These are phyloP conservation scores for Amorpha juglandis DNA, from an alignment of 2,888 invertebrate genomes.

Conservation along the genomic window DNA sequence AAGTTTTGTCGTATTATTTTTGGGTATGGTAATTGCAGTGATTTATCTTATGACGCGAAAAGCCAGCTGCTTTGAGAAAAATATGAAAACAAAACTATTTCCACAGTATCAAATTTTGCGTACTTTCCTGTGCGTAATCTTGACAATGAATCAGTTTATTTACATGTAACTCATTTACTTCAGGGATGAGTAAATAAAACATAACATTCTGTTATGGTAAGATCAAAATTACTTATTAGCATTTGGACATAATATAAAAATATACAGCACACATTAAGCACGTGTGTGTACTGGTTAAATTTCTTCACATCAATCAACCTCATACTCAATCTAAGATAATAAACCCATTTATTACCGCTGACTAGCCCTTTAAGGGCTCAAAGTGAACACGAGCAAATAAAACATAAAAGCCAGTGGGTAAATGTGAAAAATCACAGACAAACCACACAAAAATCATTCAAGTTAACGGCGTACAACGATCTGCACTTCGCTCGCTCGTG, in stretches of 20 bases:
- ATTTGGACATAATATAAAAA: background rate
- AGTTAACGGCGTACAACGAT: conserved; percentile 72
- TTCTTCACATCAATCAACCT: background rate
- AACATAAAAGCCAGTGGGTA: conserved; percentile 47
- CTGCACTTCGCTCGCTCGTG: conserved; percentile 64
- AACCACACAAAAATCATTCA: conserved; percentile 71
- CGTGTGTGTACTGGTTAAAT: background rate
- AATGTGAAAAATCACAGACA: conserved; percentile 66
- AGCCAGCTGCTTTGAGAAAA: background rate
- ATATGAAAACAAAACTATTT: background rate
- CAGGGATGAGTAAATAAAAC: background rate
- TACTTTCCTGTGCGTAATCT: background rate
- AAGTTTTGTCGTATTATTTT: conserved; percentile 1
- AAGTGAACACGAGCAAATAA: conserved; percentile 48
- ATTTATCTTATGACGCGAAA: conserved; percentile 13
- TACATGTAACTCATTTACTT: background rate
- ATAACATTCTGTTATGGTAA: background rate
- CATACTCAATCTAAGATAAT: conserved; percentile 10
- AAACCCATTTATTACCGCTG: conserved; percentile 21
- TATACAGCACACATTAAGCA: background rate
- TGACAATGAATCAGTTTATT: background rate
- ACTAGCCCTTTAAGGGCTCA: conserved; percentile 12
- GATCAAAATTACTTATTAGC: background rate
- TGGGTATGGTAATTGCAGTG: background rate
- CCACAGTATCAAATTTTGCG: background rate